Evolutionary conservation across 2,888 invertebrate species (phyloP), one percentile per base, ranked within the genome.

Genomic region (Drosophila picticornis): DNA sequence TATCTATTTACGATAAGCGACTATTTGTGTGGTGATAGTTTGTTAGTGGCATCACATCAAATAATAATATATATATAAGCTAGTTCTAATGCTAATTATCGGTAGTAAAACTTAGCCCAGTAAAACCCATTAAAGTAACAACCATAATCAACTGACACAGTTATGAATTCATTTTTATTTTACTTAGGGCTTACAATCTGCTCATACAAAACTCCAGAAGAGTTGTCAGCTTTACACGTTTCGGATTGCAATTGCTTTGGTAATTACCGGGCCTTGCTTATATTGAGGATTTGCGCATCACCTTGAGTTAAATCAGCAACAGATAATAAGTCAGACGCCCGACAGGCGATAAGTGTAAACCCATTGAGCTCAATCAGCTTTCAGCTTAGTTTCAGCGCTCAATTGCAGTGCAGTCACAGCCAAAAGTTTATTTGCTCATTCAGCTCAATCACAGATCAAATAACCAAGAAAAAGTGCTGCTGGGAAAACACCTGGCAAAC

Each of bases 381-480:
- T 56, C 68, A 68, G 64, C 60, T 64, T 34, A 58, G 71, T 64
- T 73, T 69, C 64, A 67, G 67, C 67, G 78, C 58, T 75, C 72
- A 66, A 75, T 71, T 29, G 75, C n/a, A 81, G 72, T 71, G 63
- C 63, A 62, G 68, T 29, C 60, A 38, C 5, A 61, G 38, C n/a
- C 16, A 68, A 80, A 84, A 84, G 84, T 86, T 86, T 84, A 86
- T 84, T 84, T 84, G 87, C 84, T 80, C 84, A 75, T 84, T 87
- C 83, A 84, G 80, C 83, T 83, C 88, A 85, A 85, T 83, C 88
- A 84, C 88, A 81, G 83, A 85, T 84, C 88, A 85, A 87, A 88
- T 83, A 85, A 83, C 81, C 67, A 74, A 74, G 60, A 80, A 80
- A 84, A 84, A 80, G 73, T 80, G 77, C 63, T 80, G 71, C 69